Percentiles rank a stretch among this genome's conserved stretches.
Conservation (phyloP, 1,140 invertebrate genomes). For the Euwallacea similis region DNA sequence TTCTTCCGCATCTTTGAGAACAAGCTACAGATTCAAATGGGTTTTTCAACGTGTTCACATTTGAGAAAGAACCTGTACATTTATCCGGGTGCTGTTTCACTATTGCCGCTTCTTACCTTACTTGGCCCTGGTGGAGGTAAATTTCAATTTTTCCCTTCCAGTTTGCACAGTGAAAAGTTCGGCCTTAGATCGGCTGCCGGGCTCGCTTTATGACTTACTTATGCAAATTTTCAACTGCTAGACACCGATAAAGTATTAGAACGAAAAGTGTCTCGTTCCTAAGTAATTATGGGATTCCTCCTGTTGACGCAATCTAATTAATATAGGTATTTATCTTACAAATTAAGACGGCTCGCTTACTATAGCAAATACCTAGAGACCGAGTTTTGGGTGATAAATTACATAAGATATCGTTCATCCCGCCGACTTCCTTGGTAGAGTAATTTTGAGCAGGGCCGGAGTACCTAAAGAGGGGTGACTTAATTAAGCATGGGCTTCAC, state of each 20-base stretch:
- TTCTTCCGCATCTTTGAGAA: slow-evolving; percentile 1
- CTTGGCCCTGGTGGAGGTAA: too few species aligned
- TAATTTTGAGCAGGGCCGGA: slow-evolving; percentile 13
- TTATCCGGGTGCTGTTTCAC: too few species aligned
- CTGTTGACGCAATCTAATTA: slow-evolving; percentile 55
- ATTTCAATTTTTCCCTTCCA: too few species aligned
- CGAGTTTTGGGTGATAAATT: slow-evolving; percentile 53
- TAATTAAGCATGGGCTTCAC: too few species aligned
- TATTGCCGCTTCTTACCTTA: too few species aligned
- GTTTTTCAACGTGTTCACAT: too few species aligned
- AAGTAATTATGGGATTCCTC: slow-evolving; percentile 54
- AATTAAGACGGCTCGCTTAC: slow-evolving; percentile 55
- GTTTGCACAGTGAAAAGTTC: slow-evolving; percentile 12
- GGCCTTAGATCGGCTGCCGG: slow-evolving; percentile 29
- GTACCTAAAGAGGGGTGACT: too few species aligned
- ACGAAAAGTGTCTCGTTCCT: slow-evolving; percentile 52
- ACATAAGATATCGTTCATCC: slow-evolving; percentile 52
- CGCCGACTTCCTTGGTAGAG: slow-evolving; percentile 27
- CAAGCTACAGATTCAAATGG: neutral
- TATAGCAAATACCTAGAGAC: slow-evolving; percentile 51
- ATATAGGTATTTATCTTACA: slow-evolving; percentile 56
- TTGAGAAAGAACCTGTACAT: too few species aligned
- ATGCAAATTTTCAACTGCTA: slow-evolving; percentile 41
- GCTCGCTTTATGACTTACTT: slow-evolving; percentile 39
- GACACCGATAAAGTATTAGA: slow-evolving; percentile 54